A percentile compares a stretch with the other conserved stretches of the same genome.
Conservation (phyloP, 2,888 invertebrate species). For the Chromoteleia sp. region DNA sequence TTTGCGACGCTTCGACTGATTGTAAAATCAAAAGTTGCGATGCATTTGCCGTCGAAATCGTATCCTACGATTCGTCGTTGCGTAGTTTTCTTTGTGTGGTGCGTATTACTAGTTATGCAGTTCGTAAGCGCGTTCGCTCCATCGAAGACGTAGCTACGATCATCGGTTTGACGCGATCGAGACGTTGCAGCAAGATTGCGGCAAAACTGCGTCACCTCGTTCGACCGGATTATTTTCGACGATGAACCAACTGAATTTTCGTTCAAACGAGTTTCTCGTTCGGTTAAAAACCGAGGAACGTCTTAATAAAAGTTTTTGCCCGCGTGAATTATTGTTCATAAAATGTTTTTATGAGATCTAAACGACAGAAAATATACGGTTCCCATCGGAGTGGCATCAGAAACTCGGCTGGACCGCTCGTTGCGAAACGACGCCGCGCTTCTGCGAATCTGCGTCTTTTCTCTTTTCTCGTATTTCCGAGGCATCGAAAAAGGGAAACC, state of each 20-base stretch:
- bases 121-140: too few species aligned
- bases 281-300: conserved; percentile 26
- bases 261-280: conserved; percentile 34
- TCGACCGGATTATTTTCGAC: not conserved
- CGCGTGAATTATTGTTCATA: conserved; percentile 58
- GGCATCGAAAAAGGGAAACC: conserved; percentile 69
- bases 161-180: too few species aligned
- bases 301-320: conserved; percentile 55
- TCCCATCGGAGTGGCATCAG: conserved; percentile 48
- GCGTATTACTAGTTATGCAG: too few species aligned
- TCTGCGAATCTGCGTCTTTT: conserved; percentile 69
- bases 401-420: conserved; percentile 45
- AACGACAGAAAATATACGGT: conserved; percentile 59
- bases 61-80: too few species aligned
- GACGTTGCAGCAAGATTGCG: conserved; percentile 2
- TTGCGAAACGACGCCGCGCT: conserved; percentile 67
- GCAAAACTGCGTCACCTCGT: not conserved
- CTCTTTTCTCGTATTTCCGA: conserved; percentile 69
- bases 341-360: conserved; percentile 56
- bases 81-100: too few species aligned
- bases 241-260: conserved; percentile 3
- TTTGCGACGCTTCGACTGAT: not conserved
- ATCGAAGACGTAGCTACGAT: too few species aligned
- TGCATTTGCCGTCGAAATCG: too few species aligned
- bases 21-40: not conserved